Evolutionary conservation across 2,888 invertebrate species (phyloP), one percentile per base, ranked within the genome.

Genomic region (Meta bourneti): DNA sequence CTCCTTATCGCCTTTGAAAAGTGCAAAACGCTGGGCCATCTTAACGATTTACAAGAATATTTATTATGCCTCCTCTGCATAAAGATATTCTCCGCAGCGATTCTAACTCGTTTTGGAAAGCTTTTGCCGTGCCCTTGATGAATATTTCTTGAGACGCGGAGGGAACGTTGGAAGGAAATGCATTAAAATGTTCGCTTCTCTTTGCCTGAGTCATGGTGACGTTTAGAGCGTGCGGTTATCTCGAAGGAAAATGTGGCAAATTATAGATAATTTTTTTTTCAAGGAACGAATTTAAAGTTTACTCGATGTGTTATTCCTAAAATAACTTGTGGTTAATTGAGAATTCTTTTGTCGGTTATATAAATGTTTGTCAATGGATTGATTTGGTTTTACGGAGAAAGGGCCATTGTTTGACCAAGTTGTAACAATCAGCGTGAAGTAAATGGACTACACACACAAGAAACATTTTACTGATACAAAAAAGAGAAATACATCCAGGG

Each of bases 91-190:
- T 7, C 19, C 52, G 19, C 61, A 20, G 34, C 61, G 79, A 79
- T 79, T 79, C 54, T 79, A 79, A 79, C 54, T 79, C 79, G 61
- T 61, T 16, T 8, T 20, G 34, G 34, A 61, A 61, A 54, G 61
- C 61, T 54, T 54, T 19, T 19, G 13, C 61, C 61, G 2, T 52
- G 20, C 9, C 54, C 7, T 20, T 54, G 20, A 79, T 79, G 61
- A 79, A 79, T 79, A 79, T 79, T 79, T 79, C 79, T 54, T 79
- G 79, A 79, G 6, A 13, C 13, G 54, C 19, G 61, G 34, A 20
- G 6, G 5, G 61, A 20, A 34, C 20, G 7, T 7, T 9, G 61
- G 54, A 16, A 13, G 7, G 54, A 16, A 61, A 61, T 61, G 13
- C 79, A 20, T 16, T 19, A 61, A 61, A 19, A 16, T 61, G 19